Evolutionary conservation across 1,140 invertebrate species (phyloP).

Genomic region (Oscheius sp.): DNA sequence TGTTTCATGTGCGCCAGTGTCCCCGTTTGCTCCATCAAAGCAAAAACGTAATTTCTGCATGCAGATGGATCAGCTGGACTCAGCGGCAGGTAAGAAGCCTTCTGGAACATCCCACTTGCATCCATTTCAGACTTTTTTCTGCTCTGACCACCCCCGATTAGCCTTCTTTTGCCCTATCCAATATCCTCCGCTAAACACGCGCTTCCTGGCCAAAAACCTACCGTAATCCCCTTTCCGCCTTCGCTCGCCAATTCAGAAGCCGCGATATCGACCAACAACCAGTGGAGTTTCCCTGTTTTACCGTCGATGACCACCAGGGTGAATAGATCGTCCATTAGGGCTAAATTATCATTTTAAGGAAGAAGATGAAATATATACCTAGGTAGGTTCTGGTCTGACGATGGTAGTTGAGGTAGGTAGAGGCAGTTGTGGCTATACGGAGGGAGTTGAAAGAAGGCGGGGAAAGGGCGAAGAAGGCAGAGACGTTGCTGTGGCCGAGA

Average conservation of each 20-base stretch:
- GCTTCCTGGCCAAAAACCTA: no score
- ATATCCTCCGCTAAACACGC: not conserved
- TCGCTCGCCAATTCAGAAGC: slow-evolving; percentile 43
- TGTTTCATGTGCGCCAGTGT: not conserved
- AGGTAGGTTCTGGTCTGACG: slow-evolving; percentile 51
- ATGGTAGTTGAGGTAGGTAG: slow-evolving; percentile 47
- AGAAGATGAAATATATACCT: slow-evolving; percentile 41
- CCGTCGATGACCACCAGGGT: slow-evolving; percentile 54
- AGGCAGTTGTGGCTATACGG: slow-evolving; percentile 30
- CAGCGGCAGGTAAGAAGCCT: slow-evolving; percentile 17
- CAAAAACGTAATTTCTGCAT: slow-evolving; percentile 17
- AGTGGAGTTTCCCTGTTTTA: slow-evolving; percentile 41
- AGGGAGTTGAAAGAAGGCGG: slow-evolving; percentile 48
- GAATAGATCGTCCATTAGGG: slow-evolving; percentile 51
- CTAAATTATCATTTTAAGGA: no score
- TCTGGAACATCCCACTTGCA: slow-evolving; percentile 7
- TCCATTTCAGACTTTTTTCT: no score
- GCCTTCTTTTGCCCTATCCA: not conserved
- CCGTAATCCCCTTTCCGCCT: slow-evolving; percentile 27
- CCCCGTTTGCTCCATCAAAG: slow-evolving; percentile 7
- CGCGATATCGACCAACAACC: slow-evolving; percentile 53
- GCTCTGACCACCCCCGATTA: no score
- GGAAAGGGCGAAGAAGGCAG: slow-evolving; percentile 39
- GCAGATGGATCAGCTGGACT: slow-evolving; percentile 17
- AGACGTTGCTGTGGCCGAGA: slow-evolving; percentile 39